Conservation (phyloP, 2,797 vertebrate species). For the Scyliorhinus canicula region DNA sequence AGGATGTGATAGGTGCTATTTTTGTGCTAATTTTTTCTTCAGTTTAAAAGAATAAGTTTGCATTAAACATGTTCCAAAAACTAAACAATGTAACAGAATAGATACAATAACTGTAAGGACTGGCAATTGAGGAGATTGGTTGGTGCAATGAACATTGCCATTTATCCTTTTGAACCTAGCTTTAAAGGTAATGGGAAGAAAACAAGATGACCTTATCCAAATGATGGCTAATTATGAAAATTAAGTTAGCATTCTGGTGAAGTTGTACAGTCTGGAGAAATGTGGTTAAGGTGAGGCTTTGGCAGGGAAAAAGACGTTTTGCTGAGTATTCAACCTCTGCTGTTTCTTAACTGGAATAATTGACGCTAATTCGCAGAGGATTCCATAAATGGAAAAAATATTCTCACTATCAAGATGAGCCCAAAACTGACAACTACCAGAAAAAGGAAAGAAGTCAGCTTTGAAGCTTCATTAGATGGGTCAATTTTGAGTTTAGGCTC, state of each 20-base stretch:
- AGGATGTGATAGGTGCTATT: neutral
- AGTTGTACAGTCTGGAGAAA: neutral
- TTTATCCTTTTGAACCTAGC: neutral
- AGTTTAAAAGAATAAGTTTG: neutral
- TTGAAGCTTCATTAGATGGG: constrained; percentile 29
- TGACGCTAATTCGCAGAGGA: neutral
- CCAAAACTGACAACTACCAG: constrained; percentile 15
- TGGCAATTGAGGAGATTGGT: neutral
- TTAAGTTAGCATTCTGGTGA: neutral
- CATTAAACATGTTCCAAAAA: neutral
- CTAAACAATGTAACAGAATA: neutral
- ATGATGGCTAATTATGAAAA: no score
- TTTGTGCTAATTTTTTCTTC: neutral
- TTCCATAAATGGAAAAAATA: constrained; percentile 22
- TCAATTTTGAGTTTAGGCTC: neutral
- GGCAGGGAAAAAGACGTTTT: neutral
- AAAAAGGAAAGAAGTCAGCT: constrained; percentile 15
- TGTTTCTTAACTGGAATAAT: neutral
- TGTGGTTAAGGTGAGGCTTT: neutral
- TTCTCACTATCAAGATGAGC: neutral
- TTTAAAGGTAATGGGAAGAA: neutral
- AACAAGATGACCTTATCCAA: neutral
- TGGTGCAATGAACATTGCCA: neutral
- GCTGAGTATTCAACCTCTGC: neutral
- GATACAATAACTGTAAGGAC: neutral